phyloP scores from a whole-genome alignment of 2,797 vertebrate genomes.

The Brachyrhaphis roseni region DNA sequence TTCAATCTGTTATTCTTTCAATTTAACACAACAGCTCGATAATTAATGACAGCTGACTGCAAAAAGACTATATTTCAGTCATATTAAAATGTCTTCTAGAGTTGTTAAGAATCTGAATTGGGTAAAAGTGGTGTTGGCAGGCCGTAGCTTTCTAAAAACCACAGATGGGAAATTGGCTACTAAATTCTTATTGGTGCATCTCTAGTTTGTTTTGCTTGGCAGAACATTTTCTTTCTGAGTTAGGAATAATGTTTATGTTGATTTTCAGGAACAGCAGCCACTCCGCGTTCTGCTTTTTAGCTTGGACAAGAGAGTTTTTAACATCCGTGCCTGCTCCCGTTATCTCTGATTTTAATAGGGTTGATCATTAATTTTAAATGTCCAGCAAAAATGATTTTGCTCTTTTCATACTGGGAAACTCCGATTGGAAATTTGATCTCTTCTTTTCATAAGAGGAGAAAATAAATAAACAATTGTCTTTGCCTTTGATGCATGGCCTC shows the following conservation, averaged over 20 bases:
- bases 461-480: background rate
- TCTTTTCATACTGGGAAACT: no score
- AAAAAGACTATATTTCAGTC: background rate
- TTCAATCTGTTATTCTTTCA: background rate
- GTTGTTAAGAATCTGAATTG: background rate
- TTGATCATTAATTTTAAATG: background rate
- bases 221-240: background rate
- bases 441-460: background rate
- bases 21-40: background rate
- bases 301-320: constrained; percentile 24
- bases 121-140: background rate
- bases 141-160: background rate
- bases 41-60: background rate
- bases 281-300: constrained; percentile 7
- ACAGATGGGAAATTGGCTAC: background rate
- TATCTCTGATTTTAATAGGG: constrained; percentile 29
- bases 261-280: background rate
- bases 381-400: background rate
- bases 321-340: constrained; percentile 16
- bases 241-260: background rate
- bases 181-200: background rate
- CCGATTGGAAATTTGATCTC: no score
- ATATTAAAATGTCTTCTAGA: background rate
- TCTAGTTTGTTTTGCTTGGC: background rate
- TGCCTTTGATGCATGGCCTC: background rate